Conservation (phyloP, 2,797 vertebrate species). For the Galaxias olidus region DNA sequence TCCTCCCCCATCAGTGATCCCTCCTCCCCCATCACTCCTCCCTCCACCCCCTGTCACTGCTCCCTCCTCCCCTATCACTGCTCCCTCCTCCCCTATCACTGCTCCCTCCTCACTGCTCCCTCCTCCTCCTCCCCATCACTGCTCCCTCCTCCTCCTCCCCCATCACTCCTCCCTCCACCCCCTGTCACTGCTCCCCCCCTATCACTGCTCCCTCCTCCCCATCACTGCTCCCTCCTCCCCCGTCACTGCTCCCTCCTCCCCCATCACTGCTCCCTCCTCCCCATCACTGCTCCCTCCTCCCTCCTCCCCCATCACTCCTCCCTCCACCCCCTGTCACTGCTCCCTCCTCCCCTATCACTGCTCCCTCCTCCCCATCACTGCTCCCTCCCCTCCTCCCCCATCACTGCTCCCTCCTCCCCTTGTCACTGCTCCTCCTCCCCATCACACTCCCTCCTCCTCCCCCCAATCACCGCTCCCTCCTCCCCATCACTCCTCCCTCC, state of each 20-base stretch:
- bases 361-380: slow-evolving; percentile 27
- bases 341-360: slow-evolving; percentile 16
- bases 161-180: too few relatives aligned
- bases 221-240: too few relatives aligned
- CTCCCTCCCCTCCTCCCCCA: slow-evolving; percentile 26
- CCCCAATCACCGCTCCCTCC: background rate
- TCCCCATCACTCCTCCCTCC: slow-evolving; percentile 33
- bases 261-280: slow-evolving; percentile 35
- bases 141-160: slow-evolving; percentile 32
- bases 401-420: background rate
- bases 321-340: slow-evolving; percentile 30
- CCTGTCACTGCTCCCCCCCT: too few relatives aligned
- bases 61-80: slow-evolving; percentile 16
- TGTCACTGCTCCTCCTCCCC: slow-evolving; percentile 36
- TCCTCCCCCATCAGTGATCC: slow-evolving; percentile 31
- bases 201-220: slow-evolving; percentile 37
- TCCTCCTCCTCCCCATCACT: slow-evolving; percentile 29
- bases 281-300: too few relatives aligned
- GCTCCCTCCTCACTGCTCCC: slow-evolving; percentile 19
- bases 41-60: slow-evolving; percentile 30
- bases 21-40: slow-evolving; percentile 7
- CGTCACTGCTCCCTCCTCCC: background rate
- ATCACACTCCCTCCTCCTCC: too few relatives aligned
- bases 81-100: slow-evolving; percentile 26
- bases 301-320: too few relatives aligned